Base-by-base conservation (phyloP, 2,888 invertebrate species). In the Xanthorhoe designata region DNA sequence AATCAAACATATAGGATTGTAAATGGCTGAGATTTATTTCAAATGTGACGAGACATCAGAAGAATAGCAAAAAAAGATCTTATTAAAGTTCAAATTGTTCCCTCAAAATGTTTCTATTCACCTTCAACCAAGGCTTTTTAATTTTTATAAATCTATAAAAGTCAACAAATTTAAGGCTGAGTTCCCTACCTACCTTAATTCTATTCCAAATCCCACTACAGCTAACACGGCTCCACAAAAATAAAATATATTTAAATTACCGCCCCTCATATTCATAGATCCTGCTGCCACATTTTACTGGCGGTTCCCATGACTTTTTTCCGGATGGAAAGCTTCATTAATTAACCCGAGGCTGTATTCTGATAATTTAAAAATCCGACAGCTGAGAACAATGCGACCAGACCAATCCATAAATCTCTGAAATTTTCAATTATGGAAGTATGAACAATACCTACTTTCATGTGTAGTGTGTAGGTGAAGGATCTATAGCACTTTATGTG, bases 301-400 rank as follows among this genome's bases (percentile, higher is more conserved):
- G 66, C 56, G 57, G 56, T 54, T 54, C 58, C 52, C 9, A 58
- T 42, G 56, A 38, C 56, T 61, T 68, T 72, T 60, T 63, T 58
- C 54, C 58, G 51, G 62, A 56, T 49, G 68, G 35, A 49, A 58
- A 63, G 60, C 52, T 58, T 56, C 51, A 69, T 67, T 65, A 69
- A 71, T 67, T 66, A 66, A 53, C 61, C 59, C 50, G 52, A 59
- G 61, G 63, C 58, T 38, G 32, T 52, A 45, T 52, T 18, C 61
- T 49, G 49, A 63, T 61, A 62, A 63, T 58, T 71, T 52, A 60
- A 61, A 61, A 53, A 53, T 47, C 32, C 18, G 32, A 4, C 19
- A 49, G 38, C 15, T 15, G 45, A 45, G 9, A 51, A 13, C 13
- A 24, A 45, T 38, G 35, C 8, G 9, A 32, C 17, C 15, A 17